Evolutionary conservation across 2,888 invertebrate genomes (phyloP).

Genomic region (Plebejus melissa): DNA sequence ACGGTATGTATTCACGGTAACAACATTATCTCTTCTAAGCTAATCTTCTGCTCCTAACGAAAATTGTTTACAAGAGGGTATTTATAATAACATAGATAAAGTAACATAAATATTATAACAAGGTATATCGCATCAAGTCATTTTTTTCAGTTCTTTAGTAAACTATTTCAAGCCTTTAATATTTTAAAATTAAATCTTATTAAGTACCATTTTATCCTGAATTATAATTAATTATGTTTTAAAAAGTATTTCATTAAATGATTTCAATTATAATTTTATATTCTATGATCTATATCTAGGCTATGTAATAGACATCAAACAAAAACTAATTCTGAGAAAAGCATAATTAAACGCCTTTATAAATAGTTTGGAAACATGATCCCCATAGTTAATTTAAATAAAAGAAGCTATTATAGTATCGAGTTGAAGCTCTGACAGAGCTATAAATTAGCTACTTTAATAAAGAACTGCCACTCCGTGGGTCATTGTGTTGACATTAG

Average conservation of each 20-base stretch:
- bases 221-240: too few relatives aligned
- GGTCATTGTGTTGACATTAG: conserved; percentile 7
- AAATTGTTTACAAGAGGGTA: too few relatives aligned
- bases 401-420: conserved; percentile 22
- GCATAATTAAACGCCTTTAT: background rate
- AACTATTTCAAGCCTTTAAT: too few relatives aligned
- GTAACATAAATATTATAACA: too few relatives aligned
- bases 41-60: too few relatives aligned
- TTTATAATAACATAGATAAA: too few relatives aligned
- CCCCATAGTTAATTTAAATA: conserved; percentile 3
- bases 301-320: background rate
- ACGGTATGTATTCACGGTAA: too few relatives aligned
- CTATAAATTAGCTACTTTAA: background rate
- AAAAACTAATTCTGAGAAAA: background rate
- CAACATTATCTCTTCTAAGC: too few relatives aligned
- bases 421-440: conserved; percentile 23
- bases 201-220: background rate
- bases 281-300: too few relatives aligned
- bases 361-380: background rate
- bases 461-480: background rate
- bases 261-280: too few relatives aligned
- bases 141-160: too few relatives aligned
- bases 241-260: background rate
- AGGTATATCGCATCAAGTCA: too few relatives aligned
- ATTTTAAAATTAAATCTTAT: background rate